Evolutionary conservation across 2,113 vertebrate genomes (phyloP), one percentile per base, ranked within the genome.

Genomic region (Gambusia affinis): DNA sequence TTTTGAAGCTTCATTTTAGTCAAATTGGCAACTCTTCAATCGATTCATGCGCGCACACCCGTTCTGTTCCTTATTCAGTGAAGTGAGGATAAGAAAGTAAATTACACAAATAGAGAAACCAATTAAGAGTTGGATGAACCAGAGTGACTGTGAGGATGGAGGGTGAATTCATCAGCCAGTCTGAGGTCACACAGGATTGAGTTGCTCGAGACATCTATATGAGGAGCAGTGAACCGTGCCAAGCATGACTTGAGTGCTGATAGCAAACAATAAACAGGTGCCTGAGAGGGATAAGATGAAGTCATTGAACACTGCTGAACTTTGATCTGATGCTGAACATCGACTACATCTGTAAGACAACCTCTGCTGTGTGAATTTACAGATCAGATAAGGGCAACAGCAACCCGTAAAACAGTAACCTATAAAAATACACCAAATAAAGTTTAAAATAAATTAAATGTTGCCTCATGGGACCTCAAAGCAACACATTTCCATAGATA

Each of bases 1-100:
- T 63, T 83, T 80, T 84, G 22, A 85, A 86, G 81, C 82, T 81
- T 74, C 1, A 62, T 68, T 84, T 82, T 77, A 81, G 85, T 78
- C 3, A 47, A 81, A 44, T 39, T 29, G 70, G 78, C 69, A 81
- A 75, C 72, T n/a, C 76, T 24, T n/a, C 33, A 22, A 64, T 44
- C 72, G 54, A 29, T 47, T 44, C 5, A 42, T 64, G 68, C 47
- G 37, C 47, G 44, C 47, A 78, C 39, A 35, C 24, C 42, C 64
- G 60, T 60, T 10, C 47, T n/a, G 33, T 35, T 67, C 75, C 31
- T 12, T 60, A 76, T 66, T 79, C 63, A 68, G 39, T n/a, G 60
- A 24, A 64, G 44, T 37, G 29, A 64, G 42, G 54, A 75, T 54
- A 69, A 71, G 77, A 85, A 80, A 73, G 68, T 67, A n/a, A 66